A percentile compares a stretch with the other conserved stretches of the same genome.
These are phyloP conservation scores for Sciurus carolinensis DNA, from an alignment of 2,797 vertebrate species.

Conservation along the genomic window DNA sequence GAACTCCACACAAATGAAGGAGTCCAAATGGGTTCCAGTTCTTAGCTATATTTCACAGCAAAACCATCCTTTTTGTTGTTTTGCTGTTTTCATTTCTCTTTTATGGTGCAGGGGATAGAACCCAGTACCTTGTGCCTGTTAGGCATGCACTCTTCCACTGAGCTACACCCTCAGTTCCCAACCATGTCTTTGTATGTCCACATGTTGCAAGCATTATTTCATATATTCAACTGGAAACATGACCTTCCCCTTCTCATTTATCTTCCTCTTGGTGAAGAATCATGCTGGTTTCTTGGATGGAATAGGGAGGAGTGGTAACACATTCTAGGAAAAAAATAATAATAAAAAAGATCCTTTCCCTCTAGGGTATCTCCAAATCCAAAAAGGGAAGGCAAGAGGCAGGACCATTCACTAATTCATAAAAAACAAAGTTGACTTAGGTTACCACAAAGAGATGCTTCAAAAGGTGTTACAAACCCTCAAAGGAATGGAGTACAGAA, in stretches of 20 bases:
- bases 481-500: neutral
- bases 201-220: neutral
- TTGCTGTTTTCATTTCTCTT: neutral
- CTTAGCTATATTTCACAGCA: constrained; percentile 46
- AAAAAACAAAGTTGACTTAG: constrained; percentile 3
- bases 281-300: neutral
- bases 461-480: neutral
- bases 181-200: neutral
- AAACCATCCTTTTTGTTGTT: neutral
- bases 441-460: constrained; percentile 7
- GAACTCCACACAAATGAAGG: neutral
- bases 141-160: no score
- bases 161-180: neutral
- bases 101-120: neutral
- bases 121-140: neutral
- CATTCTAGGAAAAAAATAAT: neutral
- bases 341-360: constrained; percentile 14
- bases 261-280: constrained; percentile 44
- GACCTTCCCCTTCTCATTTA: neutral
- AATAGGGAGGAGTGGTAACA: neutral
- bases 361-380: neutral
- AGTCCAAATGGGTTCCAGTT: neutral
- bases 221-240: constrained; percentile 13
- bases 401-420: constrained; percentile 3
- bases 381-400: neutral